A percentile compares a stretch with the other conserved stretches of the same genome.
Conservation (phyloP, 2,797 vertebrate genomes). For the Danio aesculapii region DNA sequence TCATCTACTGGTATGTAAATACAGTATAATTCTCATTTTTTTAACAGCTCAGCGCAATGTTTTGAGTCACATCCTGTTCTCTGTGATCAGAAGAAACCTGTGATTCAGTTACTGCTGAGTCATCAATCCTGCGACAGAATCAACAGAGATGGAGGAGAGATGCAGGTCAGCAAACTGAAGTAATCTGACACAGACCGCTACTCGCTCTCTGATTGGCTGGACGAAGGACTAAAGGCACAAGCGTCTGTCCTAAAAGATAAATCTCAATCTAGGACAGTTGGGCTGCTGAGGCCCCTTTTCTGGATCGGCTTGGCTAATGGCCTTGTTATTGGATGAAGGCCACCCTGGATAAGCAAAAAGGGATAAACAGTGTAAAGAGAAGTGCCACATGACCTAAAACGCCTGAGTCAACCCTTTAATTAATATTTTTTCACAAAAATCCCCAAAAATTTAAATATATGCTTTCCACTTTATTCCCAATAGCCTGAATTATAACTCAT, state of each 20-base stretch:
- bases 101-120: conserved; percentile 33
- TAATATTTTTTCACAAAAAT: not conserved
- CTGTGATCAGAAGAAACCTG: not conserved
- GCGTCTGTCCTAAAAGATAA: conserved; percentile 10
- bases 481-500: not conserved
- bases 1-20: too few relatives aligned
- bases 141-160: conserved; percentile 8
- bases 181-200: conserved; percentile 7
- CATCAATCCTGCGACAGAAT: not conserved
- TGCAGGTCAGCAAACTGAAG: conserved; percentile 4
- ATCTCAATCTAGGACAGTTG: conserved; percentile 18
- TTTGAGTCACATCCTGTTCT: conserved; percentile 2
- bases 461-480: not conserved
- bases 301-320: conserved; percentile 21
- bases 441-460: not conserved
- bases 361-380: not conserved
- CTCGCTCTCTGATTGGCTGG: conserved; percentile 1
- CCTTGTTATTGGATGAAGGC: conserved; percentile 50
- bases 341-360: conserved; percentile 17
- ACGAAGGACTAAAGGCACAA: conserved; percentile 16
- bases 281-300: conserved; percentile 1
- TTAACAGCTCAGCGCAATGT: not conserved
- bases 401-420: not conserved
- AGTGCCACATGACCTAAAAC: not conserved
- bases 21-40: not conserved